A percentile compares a stretch with the other conserved stretches of the same genome.
phyloP scores from a whole-genome alignment of 2,888 invertebrate genomes.

The Azorinus chamasolen region DNA sequence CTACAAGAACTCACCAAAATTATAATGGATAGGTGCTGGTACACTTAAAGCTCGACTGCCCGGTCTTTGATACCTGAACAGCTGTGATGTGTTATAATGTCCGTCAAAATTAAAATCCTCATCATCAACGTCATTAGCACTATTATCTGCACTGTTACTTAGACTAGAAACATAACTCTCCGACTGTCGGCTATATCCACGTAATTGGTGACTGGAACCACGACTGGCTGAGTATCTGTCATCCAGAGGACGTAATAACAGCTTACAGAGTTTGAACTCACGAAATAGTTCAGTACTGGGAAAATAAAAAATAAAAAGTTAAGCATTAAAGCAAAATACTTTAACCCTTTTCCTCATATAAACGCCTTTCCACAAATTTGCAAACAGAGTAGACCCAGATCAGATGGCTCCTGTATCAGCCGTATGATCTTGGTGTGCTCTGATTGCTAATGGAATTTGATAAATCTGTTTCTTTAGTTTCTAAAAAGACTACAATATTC shows the following conservation, averaged over 20 bases:
- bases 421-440: too few species aligned
- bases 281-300: conserved; percentile 84
- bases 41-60: conserved; percentile 85
- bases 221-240: conserved; percentile 81
- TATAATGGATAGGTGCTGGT: conserved; percentile 75
- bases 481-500: too few species aligned
- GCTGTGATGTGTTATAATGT: conserved; percentile 72
- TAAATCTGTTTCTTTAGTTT: too few species aligned
- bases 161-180: conserved; percentile 85
- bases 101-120: conserved; percentile 77
- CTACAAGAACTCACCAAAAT: too few species aligned
- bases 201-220: conserved; percentile 78
- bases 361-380: too few species aligned
- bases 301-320: conserved; percentile 7
- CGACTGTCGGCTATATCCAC: conserved; percentile 85
- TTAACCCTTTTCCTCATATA: too few species aligned
- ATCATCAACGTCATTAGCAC: conserved; percentile 78
- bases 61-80: conserved; percentile 83
- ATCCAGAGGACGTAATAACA: conserved; percentile 84
- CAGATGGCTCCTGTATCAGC: too few species aligned
- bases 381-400: too few species aligned
- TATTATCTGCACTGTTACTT: conserved; percentile 84
- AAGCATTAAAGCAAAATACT: too few species aligned
- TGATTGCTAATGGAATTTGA: too few species aligned
- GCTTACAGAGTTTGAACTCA: conserved; percentile 85